These are phyloP conservation scores for Cataglyphis rosenhaueri DNA, from an alignment of 2,888 invertebrate species.

Conservation along the genomic window DNA sequence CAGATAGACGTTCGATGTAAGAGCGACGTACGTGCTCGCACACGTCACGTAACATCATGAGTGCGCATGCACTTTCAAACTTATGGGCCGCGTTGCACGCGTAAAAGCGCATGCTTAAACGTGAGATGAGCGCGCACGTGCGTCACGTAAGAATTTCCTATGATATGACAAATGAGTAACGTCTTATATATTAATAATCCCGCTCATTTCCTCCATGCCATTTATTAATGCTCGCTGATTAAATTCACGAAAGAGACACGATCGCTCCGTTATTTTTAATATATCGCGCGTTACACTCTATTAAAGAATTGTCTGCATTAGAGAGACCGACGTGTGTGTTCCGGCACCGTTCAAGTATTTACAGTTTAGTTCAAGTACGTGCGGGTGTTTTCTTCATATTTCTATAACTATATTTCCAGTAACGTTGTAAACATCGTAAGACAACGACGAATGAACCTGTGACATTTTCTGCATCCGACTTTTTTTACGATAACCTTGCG, in stretches of 20 bases:
- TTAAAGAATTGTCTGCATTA: conserved; percentile 5
- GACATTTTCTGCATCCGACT: conserved; percentile 41
- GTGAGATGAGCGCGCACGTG: conserved; percentile 32
- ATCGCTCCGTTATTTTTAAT: conserved; percentile 12
- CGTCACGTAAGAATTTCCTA: conserved; percentile 38
- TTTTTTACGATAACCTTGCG: conserved; percentile 24
- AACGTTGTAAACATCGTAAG: conserved; percentile 35
- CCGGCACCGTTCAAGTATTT: conserved; percentile 4
- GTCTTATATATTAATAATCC: not conserved
- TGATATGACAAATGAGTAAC: conserved; percentile 4
- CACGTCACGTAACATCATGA: conserved; percentile 54
- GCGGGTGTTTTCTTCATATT: conserved; percentile 1
- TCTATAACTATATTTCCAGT: conserved; percentile 7
- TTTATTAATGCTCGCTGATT: not conserved
- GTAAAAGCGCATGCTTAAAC: conserved; percentile 42
- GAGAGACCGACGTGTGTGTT: not conserved
- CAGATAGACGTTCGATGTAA: conserved; percentile 64
- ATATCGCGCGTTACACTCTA: conserved; percentile 8
- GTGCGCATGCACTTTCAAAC: conserved; percentile 39
- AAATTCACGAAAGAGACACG: not conserved
- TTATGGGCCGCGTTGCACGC: conserved; percentile 46
- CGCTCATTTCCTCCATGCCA: not conserved
- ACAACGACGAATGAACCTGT: conserved; percentile 39
- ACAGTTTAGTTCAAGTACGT: conserved; percentile 7
- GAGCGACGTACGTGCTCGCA: conserved; percentile 38